A percentile compares a stretch with the other conserved stretches of the same genome.
phyloP scores from a whole-genome alignment of 2,113 vertebrate genomes.

The Neogobius melanostomus region DNA sequence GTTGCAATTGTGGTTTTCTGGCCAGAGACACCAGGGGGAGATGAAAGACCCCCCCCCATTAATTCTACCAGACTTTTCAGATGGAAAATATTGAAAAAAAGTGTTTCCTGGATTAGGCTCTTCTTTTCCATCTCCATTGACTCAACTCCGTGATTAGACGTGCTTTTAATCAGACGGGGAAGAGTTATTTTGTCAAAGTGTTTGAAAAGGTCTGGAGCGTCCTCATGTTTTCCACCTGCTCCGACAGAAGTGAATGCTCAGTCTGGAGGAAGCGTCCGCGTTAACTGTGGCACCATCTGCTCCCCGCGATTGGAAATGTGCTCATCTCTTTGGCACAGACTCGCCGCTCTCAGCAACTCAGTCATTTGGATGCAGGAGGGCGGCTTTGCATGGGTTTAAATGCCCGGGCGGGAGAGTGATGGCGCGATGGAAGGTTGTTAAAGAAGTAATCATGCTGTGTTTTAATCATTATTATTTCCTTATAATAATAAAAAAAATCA shows the following conservation, averaged over 20 bases:
- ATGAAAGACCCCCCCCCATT: too few relatives aligned
- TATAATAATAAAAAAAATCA: too few relatives aligned
- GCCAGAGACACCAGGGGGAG: too few relatives aligned
- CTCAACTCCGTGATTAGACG: too few relatives aligned
- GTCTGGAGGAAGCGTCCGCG: background rate
- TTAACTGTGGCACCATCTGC: conserved; percentile 6
- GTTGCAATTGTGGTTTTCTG: too few relatives aligned
- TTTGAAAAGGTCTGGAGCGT: background rate
- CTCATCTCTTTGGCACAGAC: background rate
- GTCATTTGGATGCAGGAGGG: background rate
- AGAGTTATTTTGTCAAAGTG: background rate
- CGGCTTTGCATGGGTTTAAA: background rate
- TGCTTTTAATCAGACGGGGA: background rate
- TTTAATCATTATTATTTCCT: too few relatives aligned
- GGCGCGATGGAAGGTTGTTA: background rate
- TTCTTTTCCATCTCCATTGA: background rate
- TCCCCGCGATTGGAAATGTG: conserved; percentile 1
- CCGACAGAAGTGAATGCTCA: background rate
- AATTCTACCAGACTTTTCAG: too few relatives aligned
- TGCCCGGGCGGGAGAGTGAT: background rate
- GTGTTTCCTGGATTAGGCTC: too few relatives aligned
- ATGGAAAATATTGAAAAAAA: too few relatives aligned
- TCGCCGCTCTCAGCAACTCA: background rate
- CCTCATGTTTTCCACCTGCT: background rate
- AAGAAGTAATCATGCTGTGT: too few relatives aligned